These are phyloP conservation scores for Drosophila ironensis DNA, from an alignment of 1,140 invertebrate species.

Conservation along the genomic window DNA sequence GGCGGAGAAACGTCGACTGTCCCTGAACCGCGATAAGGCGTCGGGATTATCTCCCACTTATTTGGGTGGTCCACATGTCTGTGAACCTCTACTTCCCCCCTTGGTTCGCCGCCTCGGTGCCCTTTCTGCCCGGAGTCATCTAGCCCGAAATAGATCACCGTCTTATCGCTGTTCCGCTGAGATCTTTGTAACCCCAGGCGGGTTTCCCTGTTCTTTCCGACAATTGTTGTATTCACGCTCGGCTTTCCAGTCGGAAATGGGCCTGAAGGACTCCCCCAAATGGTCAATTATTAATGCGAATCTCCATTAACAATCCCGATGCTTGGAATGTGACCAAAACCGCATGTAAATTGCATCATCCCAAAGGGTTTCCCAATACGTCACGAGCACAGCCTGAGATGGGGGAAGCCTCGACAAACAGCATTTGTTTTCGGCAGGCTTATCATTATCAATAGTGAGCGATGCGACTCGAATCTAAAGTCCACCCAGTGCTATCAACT, in stretches of 20 bases:
- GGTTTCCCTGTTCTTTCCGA: constrained; percentile 36
- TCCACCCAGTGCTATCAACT: not conserved
- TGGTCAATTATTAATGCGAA: not conserved
- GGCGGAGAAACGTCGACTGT: constrained; percentile 11
- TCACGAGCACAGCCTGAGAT: not conserved
- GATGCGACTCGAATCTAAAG: constrained; percentile 14
- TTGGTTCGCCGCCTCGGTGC: too few species aligned
- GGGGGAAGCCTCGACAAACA: constrained; percentile 12
- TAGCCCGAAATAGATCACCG: constrained; percentile 10
- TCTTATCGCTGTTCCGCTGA: constrained; percentile 37
- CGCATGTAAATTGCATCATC: not conserved
- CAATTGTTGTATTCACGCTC: constrained; percentile 51
- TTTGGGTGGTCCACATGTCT: constrained; percentile 55
- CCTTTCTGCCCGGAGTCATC: not conserved
- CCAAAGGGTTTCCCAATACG: not conserved
- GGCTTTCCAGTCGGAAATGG: constrained; percentile 13
- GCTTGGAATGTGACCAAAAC: not conserved
- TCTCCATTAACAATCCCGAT: fast-evolving
- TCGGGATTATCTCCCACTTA: constrained; percentile 34
- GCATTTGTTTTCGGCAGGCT: constrained; percentile 13
- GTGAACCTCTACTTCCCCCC: not conserved
- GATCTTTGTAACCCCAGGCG: constrained; percentile 27
- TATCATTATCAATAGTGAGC: constrained; percentile 2
- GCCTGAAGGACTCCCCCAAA: constrained; percentile 6
- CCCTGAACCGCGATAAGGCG: constrained; percentile 40